Conservation (phyloP, 2,113 vertebrate genomes). For the Calonectris borealis region DNA sequence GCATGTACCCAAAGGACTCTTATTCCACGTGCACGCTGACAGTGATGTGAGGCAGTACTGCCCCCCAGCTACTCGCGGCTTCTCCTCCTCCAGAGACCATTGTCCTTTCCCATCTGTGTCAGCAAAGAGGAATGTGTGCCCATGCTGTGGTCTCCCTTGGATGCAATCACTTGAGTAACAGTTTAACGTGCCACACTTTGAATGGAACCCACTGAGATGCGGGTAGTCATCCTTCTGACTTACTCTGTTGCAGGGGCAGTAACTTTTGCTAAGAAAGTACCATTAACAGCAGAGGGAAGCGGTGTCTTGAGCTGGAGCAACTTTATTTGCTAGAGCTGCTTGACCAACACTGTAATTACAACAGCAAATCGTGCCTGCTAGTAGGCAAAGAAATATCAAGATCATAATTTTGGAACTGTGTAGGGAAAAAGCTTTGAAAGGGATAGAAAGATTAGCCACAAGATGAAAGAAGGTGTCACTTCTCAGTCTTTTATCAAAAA, state of each 20-base stretch:
- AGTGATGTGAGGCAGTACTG: too few relatives aligned
- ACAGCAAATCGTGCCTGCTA: not conserved
- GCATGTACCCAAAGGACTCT: not conserved
- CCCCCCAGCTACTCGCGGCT: not conserved
- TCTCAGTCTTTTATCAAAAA: not conserved
- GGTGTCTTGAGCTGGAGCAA: not conserved
- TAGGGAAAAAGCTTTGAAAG: not conserved
- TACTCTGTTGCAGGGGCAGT: not conserved
- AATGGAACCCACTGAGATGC: not conserved
- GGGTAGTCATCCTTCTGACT: not conserved
- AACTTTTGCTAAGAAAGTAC: not conserved
- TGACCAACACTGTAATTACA: not conserved
- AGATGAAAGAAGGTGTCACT: not conserved
- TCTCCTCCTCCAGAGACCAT: not conserved
- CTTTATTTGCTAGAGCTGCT: not conserved
- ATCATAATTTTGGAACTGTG: not conserved
- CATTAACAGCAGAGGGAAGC: not conserved
- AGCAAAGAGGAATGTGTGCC: not conserved
- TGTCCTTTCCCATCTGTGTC: not conserved
- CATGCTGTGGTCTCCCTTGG: not conserved
- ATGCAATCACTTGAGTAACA: not conserved
- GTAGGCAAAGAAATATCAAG: not conserved
- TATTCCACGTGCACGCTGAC: fast-evolving
- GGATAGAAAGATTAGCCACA: not conserved
- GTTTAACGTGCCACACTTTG: not conserved